Base-by-base conservation (phyloP, 92 coral and sea anemone species). In the Isaurus tuberculatus region DNA sequence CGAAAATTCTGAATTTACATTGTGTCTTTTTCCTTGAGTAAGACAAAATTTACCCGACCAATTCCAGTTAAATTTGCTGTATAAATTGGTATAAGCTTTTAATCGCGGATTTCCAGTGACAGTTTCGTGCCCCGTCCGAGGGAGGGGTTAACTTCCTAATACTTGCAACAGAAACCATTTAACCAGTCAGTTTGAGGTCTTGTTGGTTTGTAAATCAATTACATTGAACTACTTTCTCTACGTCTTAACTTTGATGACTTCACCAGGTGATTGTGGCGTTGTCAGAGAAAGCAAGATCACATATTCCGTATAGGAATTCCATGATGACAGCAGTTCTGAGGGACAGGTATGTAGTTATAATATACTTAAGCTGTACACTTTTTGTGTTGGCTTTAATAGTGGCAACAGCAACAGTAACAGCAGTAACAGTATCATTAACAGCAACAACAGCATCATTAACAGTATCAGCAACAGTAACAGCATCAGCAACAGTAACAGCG, bases 271-370 rank as follows among this genome's bases (percentile, higher is more conserved):
- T 96, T 29, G 99, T 96, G 15, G 99, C 99, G 17, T 86, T 96
- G 71, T 96, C 99, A 40, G 99, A 96, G 83, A 96, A 94, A 83
- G 90, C 99, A 71, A 91, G 99, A 83, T 92, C 95, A 74, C 99
- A 96, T 81, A 96, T 96, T 77, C 99, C 99, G 4, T 96, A 96
- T 75, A 92, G 99, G 34, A 96, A 96, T 57, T 96, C 99, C 36
- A 92, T 96, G 89, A 90, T 96, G 94, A 96, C 99, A 20, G 95
- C 99, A 34, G 96, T 96, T 22, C 70, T 96, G 33, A 75, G 99
- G 82, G 99, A 96, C 93, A 96, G 99, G 99, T 96, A 85, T 8
- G 3, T 51, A 14, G 60, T 5, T 14, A 15, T 65, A 20, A 28
- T 65, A 8, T 55, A 33, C 68, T 26, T 43, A 1, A 25, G 22